Evolutionary conservation across 1,140 invertebrate species (phyloP), one percentile per base, ranked within the genome.

Genomic region (Cyclargus thomasi): DNA sequence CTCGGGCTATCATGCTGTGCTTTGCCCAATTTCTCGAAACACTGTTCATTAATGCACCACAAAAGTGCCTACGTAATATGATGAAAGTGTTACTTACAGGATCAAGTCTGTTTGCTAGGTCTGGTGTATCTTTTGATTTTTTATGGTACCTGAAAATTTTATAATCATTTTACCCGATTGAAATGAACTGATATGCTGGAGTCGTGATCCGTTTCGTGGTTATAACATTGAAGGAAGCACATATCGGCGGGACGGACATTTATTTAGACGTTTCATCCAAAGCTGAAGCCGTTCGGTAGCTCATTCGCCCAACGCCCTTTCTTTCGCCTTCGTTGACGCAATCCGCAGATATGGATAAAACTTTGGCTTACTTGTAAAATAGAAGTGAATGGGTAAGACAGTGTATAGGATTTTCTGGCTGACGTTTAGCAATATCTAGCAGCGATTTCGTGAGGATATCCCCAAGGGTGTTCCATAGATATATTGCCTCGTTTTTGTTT

Each of bases 321-420:
- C n/a, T n/a, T n/a, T n/a, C n/a, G n/a, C n/a, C n/a, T n/a, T n/a
- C n/a, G n/a, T n/a, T n/a, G n/a, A n/a, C n/a, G n/a, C n/a, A n/a
- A n/a, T n/a, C n/a, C n/a, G n/a, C n/a, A n/a, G n/a, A n/a, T n/a
- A n/a, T n/a, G n/a, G n/a, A n/a, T n/a, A n/a, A n/a, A n/a, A n/a
- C n/a, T n/a, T n/a, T n/a, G n/a, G 70, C 70, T 69, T 72, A 88
- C 86, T 82, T 85, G 39, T 80, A 71, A 7, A 65, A 63, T 0
- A 86, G 67, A 1, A 88, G 64, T 47, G 78, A 79, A 70, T 83
- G 86, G 0, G 81, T 83, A 1, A 88, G 67, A 35, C 69, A 69
- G 53, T 88, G 84, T 68, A 86, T 82, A 0, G 86, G 84, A 62
- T 86, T 88, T 53, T 76, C 78, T 1, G 82, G 78, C 17, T 72